These are phyloP conservation scores for Steinernema carpocapsae DNA, from an alignment of 2,888 invertebrate genomes.

Conservation along the genomic window DNA sequence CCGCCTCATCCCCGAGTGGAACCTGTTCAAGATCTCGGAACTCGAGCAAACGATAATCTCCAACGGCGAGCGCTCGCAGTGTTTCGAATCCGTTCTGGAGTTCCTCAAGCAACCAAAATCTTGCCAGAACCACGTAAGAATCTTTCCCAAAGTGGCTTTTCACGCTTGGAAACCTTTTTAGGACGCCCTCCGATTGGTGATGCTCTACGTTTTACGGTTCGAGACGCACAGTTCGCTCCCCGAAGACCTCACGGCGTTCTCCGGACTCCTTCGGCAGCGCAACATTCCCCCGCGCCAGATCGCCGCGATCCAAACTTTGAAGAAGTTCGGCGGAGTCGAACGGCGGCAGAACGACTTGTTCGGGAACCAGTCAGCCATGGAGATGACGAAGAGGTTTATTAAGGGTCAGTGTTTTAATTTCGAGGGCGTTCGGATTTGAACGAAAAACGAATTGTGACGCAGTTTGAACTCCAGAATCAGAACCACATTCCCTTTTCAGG, in stretches of 20 bases:
- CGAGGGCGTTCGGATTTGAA: too few species aligned
- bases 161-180: constrained; percentile 38
- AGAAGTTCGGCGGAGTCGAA: constrained; percentile 77
- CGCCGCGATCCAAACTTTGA: constrained; percentile 48
- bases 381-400: constrained; percentile 84
- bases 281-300: constrained; percentile 74
- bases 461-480: background rate
- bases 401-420: too few species aligned
- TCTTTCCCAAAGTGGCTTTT: background rate
- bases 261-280: constrained; percentile 78
- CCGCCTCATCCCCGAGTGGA: constrained; percentile 79
- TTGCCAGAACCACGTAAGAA: constrained; percentile 70
- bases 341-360: constrained; percentile 82
- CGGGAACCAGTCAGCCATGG: constrained; percentile 81
- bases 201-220: constrained; percentile 90
- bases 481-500: constrained; percentile 44
- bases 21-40: constrained; percentile 87
- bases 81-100: constrained; percentile 77
- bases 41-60: constrained; percentile 88
- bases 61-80: constrained; percentile 74
- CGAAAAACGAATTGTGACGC: too few species aligned
- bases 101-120: constrained; percentile 79
- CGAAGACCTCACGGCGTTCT: constrained; percentile 81
- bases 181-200: constrained; percentile 84
- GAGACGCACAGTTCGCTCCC: constrained; percentile 81